Evolutionary conservation across 2,113 vertebrate species (phyloP).

Genomic region (Psilopsiagon aurifrons): DNA sequence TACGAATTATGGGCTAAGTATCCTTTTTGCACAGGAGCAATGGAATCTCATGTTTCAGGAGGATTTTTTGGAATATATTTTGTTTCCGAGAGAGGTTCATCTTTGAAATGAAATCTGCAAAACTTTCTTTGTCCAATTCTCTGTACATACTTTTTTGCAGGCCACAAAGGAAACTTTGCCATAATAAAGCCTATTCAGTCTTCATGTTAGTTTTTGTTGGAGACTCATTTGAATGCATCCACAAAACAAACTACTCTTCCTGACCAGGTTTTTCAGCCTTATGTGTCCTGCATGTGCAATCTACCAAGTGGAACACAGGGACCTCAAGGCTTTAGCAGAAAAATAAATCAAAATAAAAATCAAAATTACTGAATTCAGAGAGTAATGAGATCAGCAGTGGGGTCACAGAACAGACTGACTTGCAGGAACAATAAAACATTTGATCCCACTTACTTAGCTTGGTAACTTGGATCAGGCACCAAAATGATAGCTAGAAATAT

Average conservation of each 20-base stretch:
- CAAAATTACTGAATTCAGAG: background rate
- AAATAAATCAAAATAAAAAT: background rate
- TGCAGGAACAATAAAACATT: background rate
- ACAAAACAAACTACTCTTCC: background rate
- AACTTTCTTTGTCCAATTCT: background rate
- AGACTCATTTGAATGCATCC: background rate
- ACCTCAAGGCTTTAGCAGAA: background rate
- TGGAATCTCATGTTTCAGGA: background rate
- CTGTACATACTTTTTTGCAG: background rate
- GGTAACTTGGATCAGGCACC: background rate
- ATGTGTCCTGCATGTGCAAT: background rate
- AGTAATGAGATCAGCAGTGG: accelerated
- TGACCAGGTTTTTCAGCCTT: background rate
- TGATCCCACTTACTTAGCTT: background rate
- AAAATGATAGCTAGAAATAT: background rate
- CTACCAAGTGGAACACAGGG: background rate
- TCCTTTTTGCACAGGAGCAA: background rate
- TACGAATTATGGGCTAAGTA: accelerated
- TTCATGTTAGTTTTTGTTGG: background rate
- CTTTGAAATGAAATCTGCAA: background rate
- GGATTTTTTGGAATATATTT: background rate
- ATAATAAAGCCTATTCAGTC: background rate
- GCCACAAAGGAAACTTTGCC: background rate
- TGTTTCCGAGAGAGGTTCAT: background rate
- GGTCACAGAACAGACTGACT: background rate